Conservation (phyloP, 2,113 vertebrate species). For the Syngnathus floridae region DNA sequence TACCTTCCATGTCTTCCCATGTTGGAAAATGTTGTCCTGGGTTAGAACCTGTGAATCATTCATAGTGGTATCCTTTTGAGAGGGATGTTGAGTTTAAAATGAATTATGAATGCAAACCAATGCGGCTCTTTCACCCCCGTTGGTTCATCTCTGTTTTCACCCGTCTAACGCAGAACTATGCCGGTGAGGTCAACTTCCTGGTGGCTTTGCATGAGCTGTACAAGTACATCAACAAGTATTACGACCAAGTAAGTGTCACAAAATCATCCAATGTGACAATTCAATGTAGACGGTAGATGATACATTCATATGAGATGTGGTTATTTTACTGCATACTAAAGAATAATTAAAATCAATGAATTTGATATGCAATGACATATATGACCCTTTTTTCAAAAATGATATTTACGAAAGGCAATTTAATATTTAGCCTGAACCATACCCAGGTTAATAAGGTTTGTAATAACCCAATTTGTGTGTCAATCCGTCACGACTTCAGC, state of each 20-base stretch:
- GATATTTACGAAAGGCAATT: no score
- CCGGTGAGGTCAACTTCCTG: conserved; percentile 88
- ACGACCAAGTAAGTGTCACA: conserved; percentile 83
- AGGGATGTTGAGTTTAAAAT: conserved; percentile 21
- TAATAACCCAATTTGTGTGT: no score
- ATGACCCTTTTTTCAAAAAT: no score
- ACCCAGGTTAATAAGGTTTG: no score
- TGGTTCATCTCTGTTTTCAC: conserved; percentile 23
- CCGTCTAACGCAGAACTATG: conserved; percentile 78
- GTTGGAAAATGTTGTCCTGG: conserved; percentile 6
- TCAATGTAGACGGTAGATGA: not conserved
- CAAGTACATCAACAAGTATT: conserved; percentile 99
- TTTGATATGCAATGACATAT: no score
- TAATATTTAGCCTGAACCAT: no score
- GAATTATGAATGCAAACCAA: conserved; percentile 29
- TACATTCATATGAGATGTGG: not conserved
- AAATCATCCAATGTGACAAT: not conserved
- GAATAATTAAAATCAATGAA: no score
- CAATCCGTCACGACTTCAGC: no score
- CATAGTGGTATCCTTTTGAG: conserved; percentile 1
- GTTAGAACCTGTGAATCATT: conserved; percentile 20
- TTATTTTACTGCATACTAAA: no score
- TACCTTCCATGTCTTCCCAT: not conserved
- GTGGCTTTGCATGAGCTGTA: conserved; percentile 93
- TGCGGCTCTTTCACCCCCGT: conserved; percentile 4